Evolutionary conservation across 2,797 vertebrate genomes (phyloP).

Genomic region (Lepilemur septentrionalis): DNA sequence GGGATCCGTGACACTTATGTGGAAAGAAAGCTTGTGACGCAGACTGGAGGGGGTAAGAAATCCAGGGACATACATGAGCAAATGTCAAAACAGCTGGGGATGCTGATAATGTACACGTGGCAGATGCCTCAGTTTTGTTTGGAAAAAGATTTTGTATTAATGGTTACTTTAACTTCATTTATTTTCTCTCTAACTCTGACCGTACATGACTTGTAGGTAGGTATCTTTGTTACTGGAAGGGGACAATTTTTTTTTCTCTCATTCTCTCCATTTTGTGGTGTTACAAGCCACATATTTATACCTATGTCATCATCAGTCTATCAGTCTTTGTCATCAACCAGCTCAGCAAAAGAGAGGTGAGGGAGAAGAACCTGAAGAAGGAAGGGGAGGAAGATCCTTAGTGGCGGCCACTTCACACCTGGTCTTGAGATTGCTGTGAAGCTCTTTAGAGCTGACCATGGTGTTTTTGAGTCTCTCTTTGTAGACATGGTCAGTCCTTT

Average conservation of each 20-base stretch:
- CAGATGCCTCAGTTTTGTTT: too few relatives aligned
- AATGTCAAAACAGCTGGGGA: background rate
- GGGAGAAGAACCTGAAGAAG: background rate
- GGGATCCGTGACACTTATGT: too few relatives aligned
- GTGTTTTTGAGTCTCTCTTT: background rate
- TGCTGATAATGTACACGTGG: background rate
- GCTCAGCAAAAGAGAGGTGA: background rate
- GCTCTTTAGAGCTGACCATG: background rate
- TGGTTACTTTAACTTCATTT: background rate
- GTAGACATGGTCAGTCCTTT: background rate
- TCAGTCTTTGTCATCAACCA: background rate
- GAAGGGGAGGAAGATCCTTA: rapidly evolving
- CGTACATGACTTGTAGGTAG: background rate
- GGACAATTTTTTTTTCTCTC: background rate
- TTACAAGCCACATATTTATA: background rate
- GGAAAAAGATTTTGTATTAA: background rate
- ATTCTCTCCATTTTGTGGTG: background rate
- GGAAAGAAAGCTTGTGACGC: background rate
- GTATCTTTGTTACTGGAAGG: background rate
- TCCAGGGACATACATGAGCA: too few relatives aligned
- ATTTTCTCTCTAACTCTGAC: background rate
- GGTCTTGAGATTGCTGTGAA: too few relatives aligned
- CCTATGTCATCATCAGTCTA: background rate
- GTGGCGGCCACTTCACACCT: rapidly evolving
- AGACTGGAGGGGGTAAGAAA: too few relatives aligned